Evolutionary conservation across 1,140 invertebrate species (phyloP), one percentile per base, ranked within the genome.

Genomic region (Drosophila santomea): DNA sequence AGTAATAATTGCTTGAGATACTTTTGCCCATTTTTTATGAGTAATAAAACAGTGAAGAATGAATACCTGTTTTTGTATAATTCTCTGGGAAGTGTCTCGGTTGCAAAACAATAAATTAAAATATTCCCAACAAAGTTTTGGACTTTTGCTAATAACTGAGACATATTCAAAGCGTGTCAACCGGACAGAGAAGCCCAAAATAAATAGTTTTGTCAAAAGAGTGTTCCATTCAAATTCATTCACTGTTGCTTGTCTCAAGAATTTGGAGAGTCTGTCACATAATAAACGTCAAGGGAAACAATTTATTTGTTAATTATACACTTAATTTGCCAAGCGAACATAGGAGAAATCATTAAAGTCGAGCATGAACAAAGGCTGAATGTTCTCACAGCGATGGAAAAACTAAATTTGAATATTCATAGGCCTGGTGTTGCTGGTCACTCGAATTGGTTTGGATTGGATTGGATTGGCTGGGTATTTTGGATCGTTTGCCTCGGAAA

Each of bases 261-360:
- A 48, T 47, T 73, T 67, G 71, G 50, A 60, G 44, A 50, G 64
- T 57, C 68, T 83, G 79, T 55, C 82, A 74, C 77, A 77, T 62
- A 77, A 85, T 84, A 74, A 84, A 85, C 62, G 85, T 73, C 83
- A 88, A 74, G 79, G 84, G 83, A 88, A 88, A 84, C 83, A 73
- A 82, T 89, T 88, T 83, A 88, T 88, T 88, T 89, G 57, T 71
- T 83, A 88, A 83, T 88, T 89, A 88, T 80, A 88, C 56, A 77
- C 80, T 89, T 88, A 80, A 89, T 88, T 83, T 80, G 72, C 67
- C 67, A 80, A 73, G 76, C 83, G 66, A 89, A 77, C 48, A 59
- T 59, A 76, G 44, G 47, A 59, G 68, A 68, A 67, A 54, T 73
- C 76, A 72, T 56, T 78, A 61, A 71, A 66, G 45, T 50, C 47